phyloP scores from a whole-genome alignment of 2,888 invertebrate species.

The Neria commutata region DNA sequence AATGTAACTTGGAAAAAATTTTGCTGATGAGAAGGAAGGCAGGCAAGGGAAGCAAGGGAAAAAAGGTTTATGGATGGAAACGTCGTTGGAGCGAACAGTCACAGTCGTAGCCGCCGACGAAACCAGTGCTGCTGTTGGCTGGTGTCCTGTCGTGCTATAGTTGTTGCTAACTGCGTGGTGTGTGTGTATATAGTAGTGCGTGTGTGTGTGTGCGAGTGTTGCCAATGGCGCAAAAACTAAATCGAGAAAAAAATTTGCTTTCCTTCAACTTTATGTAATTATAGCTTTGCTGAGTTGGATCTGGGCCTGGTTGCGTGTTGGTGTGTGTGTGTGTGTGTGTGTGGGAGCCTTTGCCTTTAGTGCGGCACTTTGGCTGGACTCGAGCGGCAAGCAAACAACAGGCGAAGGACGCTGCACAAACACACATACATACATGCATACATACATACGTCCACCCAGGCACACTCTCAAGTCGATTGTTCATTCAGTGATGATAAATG shows the following conservation, averaged over 20 bases:
- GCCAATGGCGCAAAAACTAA: slow-evolving; percentile 25
- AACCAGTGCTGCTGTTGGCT: neutral
- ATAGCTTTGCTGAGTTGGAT: slow-evolving; percentile 16
- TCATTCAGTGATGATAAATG: slow-evolving; percentile 27
- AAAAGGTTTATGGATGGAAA: slow-evolving; percentile 23
- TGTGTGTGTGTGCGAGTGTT: neutral
- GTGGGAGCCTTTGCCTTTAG: too few relatives aligned
- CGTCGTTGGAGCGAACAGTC: slow-evolving; percentile 1
- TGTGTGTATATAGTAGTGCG: slow-evolving; percentile 3
- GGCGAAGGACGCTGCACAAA: neutral
- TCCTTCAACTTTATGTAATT: slow-evolving; percentile 27
- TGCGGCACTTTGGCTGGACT: too few relatives aligned
- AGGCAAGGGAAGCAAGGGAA: too few relatives aligned
- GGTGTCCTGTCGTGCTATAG: neutral
- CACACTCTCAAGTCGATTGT: slow-evolving; percentile 22
- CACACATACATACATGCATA: slow-evolving; percentile 9
- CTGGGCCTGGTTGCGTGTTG: neutral
- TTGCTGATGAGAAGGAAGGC: slow-evolving; percentile 15
- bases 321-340: too few relatives aligned
- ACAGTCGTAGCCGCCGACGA: slow-evolving; percentile 11
- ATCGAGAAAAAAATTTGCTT: slow-evolving; percentile 23
- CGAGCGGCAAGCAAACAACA: neutral
- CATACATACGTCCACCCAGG: neutral
- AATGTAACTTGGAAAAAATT: slow-evolving; percentile 5
- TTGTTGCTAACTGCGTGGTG: neutral